Evolutionary conservation across 2,113 vertebrate genomes (phyloP), one percentile per base, ranked within the genome.

Genomic region (Galemys pyrenaicus): DNA sequence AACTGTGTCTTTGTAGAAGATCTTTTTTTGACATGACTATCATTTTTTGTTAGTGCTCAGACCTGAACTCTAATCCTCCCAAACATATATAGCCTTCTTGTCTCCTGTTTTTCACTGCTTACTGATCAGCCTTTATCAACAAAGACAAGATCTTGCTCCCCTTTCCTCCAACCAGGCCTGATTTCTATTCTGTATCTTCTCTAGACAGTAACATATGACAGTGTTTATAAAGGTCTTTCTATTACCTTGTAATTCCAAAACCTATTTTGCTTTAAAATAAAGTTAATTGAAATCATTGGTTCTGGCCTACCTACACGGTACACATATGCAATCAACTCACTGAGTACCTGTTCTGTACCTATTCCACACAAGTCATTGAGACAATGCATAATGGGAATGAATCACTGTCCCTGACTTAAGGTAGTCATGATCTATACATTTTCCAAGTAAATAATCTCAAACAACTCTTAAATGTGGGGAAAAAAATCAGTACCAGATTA

Each of bases 1-100:
- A 96, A 88, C 39, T 19, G 13, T 84, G 96, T 97, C 74, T 94
- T 83, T 71, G 54, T 41, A 84, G 49, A 70, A 92, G 84, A 68
- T 92, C 3, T 2, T n/a, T 35, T 41, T 88, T 86, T 95, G 82
- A 49, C 58, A 65, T 44, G 37, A 81, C 93, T 94, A 79, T 44
- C 13, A 5, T 39, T 89, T 92, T 44, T 49, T 49, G 6, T 49
- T 49, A 88, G 35, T 80, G 70, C 83, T 82, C 13, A n/a, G 74
- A 65, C 30, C 37, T 95, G 71, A 85, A 75, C 44, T 87, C 74
- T 93, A 58, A 90, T 89, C 60, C 16, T 0, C 54, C 41, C 82
- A 93, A 89, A 60, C 24, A 73, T 49, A 80, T 83, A 77, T 20
- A 92, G 24, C n/a, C 12, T 46, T 75, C 46, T 70, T 49, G 20